Percentiles rank a stretch among this genome's conserved stretches.
These are phyloP conservation scores for Lasioglossum zephyrum DNA, from an alignment of 2,888 invertebrate species.

Conservation along the genomic window DNA sequence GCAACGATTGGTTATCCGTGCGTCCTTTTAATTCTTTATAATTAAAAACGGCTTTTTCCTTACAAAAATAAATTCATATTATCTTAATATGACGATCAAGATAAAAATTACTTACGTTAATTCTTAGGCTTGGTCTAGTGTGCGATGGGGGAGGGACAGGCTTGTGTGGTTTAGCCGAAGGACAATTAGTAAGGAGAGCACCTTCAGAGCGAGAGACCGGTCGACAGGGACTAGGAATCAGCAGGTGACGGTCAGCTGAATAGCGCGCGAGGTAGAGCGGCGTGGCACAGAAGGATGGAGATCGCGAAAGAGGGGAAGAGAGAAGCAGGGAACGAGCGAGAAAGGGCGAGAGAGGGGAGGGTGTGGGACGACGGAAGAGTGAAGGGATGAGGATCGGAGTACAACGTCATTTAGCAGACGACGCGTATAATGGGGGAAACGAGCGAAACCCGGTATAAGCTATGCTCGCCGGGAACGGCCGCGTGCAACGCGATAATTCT, in stretches of 20 bases:
- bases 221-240: conserved; percentile 18
- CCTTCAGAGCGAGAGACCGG: conserved; percentile 32
- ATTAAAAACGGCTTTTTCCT: too few species aligned
- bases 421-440: conserved; percentile 74
- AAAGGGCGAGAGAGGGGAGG: not conserved
- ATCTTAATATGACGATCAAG: too few species aligned
- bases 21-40: too few species aligned
- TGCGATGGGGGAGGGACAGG: not conserved
- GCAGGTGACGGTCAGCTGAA: conserved; percentile 54
- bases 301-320: conserved; percentile 28
- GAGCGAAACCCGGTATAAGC: conserved; percentile 73
- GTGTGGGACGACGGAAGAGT: not conserved
- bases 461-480: conserved; percentile 64
- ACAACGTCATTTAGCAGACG: conserved; percentile 72
- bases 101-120: too few species aligned
- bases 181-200: conserved; percentile 29
- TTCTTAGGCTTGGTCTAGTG: too few species aligned
- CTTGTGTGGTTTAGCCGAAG: conserved; percentile 21
- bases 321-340: conserved; percentile 8
- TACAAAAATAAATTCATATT: too few species aligned
- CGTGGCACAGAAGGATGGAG: not conserved
- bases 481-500: conserved; percentile 82
- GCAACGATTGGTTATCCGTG: too few species aligned
- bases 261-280: not conserved
- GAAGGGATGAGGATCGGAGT: conserved; percentile 58